phyloP scores from a whole-genome alignment of 2,888 invertebrate genomes.

The Dicyrtoma fusca region DNA sequence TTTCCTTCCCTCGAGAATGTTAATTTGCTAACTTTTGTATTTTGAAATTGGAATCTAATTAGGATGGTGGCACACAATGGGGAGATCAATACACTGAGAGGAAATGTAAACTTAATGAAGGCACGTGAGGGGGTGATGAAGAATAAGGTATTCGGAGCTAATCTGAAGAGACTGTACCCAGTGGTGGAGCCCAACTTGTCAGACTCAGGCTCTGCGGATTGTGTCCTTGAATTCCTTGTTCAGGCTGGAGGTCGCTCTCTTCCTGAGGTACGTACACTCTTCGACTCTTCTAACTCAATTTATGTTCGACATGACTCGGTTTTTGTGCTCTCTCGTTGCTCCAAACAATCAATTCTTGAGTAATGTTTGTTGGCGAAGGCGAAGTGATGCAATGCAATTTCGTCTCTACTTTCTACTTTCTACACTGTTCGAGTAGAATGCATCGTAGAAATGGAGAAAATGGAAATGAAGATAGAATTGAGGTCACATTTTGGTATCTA shows the following conservation, averaged over 20 bases:
- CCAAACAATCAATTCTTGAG: no score
- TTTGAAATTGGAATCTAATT: neutral
- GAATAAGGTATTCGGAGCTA: conserved; percentile 78
- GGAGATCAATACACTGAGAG: conserved; percentile 97
- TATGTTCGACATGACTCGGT: neutral
- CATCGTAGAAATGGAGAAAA: no score
- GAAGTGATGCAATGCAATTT: neutral
- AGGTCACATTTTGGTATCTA: no score
- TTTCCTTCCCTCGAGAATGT: neutral
- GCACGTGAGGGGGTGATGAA: conserved; percentile 98
- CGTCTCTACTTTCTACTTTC: neutral
- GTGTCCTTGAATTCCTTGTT: conserved; percentile 94
- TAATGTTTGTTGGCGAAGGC: no score
- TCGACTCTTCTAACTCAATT: neutral
- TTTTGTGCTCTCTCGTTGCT: no score
- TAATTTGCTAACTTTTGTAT: neutral
- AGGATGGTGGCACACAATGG: conserved; percentile 96
- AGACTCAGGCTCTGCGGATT: conserved; percentile 97
- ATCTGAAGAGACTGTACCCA: conserved; percentile 87
- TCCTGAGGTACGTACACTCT: conserved; percentile 33
- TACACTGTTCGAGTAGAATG: neutral
- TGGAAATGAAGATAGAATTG: no score
- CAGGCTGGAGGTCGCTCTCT: conserved; percentile 83
- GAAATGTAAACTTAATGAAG: conserved; percentile 98
- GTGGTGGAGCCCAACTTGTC: conserved; percentile 97